Percentiles rank a stretch among this genome's conserved stretches.
Conservation (phyloP, 37 sponge, comb jelly and placozoan species). For the Bolinopsis microptera region DNA sequence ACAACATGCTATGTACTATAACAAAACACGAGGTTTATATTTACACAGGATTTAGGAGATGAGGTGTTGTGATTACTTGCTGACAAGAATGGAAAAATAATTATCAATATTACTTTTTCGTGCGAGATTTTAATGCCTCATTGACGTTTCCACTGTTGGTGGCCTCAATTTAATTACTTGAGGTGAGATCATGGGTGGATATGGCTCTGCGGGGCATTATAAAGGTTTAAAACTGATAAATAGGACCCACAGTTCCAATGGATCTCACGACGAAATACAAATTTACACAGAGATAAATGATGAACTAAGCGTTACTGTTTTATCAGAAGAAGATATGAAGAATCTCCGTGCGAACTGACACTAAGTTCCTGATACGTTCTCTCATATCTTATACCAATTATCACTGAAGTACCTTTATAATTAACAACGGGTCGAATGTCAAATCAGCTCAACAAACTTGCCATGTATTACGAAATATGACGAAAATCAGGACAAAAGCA, state of each 20-base stretch:
- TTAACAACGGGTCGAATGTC: neutral
- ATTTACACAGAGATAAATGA: neutral
- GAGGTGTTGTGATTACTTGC: neutral
- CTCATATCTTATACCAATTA: neutral
- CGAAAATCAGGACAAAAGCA: too few species aligned
- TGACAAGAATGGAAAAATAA: neutral
- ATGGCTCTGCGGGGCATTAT: neutral
- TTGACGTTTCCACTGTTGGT: neutral
- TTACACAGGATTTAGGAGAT: too few species aligned
- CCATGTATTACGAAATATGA: too few species aligned
- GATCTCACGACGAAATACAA: too few species aligned
- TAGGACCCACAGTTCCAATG: neutral
- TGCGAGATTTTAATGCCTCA: neutral
- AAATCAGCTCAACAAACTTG: neutral
- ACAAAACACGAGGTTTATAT: neutral
- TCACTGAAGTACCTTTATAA: neutral
- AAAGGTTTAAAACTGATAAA: neutral
- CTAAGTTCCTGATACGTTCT: neutral
- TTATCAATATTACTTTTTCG: too few species aligned
- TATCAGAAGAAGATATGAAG: neutral
- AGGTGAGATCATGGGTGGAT: neutral
- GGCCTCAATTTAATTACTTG: neutral
- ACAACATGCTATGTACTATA: neutral
- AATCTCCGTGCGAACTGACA: neutral
- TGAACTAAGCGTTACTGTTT: neutral